Evolutionary conservation across 2,888 invertebrate species (phyloP), one percentile per base, ranked within the genome.

Genomic region (Sinelater perroti): DNA sequence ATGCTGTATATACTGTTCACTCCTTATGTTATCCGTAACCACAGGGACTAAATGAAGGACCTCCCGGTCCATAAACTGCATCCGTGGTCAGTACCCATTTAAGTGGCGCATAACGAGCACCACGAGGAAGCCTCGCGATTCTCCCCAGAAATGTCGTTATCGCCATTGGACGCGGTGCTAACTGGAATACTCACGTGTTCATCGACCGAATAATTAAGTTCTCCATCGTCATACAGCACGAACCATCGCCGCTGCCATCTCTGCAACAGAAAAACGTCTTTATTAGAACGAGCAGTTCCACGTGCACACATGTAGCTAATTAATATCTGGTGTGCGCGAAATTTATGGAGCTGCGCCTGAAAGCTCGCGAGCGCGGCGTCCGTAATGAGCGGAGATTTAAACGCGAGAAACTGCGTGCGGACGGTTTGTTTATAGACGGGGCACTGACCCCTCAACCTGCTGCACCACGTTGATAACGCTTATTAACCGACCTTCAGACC

Each of bases 231-330:
- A 82, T 95, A 97, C 51, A 98, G 84, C 50, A 96, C 93, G 83
- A 98, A 97, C 93, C 97, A 97, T 75, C 98, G 85, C 76, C 97
- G 85, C 82, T 98, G 98, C 98, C 98, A 98, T 86, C 97, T 87
- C 96, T 97, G 88, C 26, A 90, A 88, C 76, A 80, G 10, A 53
- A 57, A 56, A 38, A 54, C 31, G 49, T 42, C 42, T 35, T 47
- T 44, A 52, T 52, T 54, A 49, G 44, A 42, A 21, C n/a, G 36
- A 35, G 28, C 31, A 55, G n/a, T 7, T 35, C 40, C 21, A 49
- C 33, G 40, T 40, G 38, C 40, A 35, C 42, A 49, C 28, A 50
- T 50, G 50, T 50, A 44, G 44, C 35, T 42, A 50, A 56, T 56
- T 56, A 56, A 56, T 50, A 50, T 42, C 35, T 47, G 16, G 55